phyloP scores from a whole-genome alignment of 2,113 vertebrate genomes.

The Aegypius monachus region DNA sequence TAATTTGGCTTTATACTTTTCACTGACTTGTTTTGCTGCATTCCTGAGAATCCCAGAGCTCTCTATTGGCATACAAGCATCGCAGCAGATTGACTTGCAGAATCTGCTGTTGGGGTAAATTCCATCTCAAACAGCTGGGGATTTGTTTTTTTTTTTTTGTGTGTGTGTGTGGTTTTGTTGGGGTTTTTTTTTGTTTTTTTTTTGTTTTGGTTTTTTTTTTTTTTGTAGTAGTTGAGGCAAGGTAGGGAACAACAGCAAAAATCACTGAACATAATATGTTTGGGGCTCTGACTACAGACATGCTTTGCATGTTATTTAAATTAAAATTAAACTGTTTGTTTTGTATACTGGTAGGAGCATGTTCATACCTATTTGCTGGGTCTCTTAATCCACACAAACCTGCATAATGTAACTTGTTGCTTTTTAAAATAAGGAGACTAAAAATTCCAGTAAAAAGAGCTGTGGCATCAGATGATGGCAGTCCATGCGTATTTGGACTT shows the following conservation, averaged over 20 bases:
- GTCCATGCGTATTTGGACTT: neutral
- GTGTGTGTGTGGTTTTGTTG: neutral
- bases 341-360: neutral
- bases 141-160: no score
- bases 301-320: neutral
- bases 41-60: slow-evolving; percentile 4
- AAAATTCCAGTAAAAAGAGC: neutral
- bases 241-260: neutral
- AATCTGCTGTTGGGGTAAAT: neutral
- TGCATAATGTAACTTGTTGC: neutral
- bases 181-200: neutral
- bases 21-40: slow-evolving; percentile 11
- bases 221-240: neutral
- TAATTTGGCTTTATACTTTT: slow-evolving; percentile 32
- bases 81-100: neutral
- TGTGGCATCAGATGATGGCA: neutral
- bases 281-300: neutral
- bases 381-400: neutral
- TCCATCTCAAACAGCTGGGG: neutral
- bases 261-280: neutral
- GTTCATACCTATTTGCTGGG: neutral
- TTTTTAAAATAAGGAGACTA: neutral
- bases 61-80: neutral
- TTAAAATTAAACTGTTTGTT: neutral
- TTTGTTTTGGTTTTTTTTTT: no score